A percentile compares a stretch with the other conserved stretches of the same genome.
phyloP scores from a whole-genome alignment of 2,888 invertebrate species.

The Drosophila crucigera region DNA sequence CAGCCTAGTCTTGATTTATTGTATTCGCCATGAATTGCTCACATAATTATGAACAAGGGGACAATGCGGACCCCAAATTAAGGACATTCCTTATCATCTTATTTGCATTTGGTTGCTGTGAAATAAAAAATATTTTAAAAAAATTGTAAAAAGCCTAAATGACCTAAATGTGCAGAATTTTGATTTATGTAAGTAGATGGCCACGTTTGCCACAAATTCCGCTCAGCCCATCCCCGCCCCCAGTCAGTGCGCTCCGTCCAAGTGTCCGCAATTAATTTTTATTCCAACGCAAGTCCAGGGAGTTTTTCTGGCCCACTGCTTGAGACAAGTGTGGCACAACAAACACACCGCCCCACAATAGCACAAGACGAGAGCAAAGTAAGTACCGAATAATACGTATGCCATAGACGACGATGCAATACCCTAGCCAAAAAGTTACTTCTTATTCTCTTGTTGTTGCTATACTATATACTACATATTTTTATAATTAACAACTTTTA shows the following conservation, averaged over 20 bases:
- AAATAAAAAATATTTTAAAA: slow-evolving; percentile 2
- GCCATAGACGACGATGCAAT: background rate
- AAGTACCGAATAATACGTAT: background rate
- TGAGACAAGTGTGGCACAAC: slow-evolving; percentile 53
- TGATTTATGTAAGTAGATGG: slow-evolving; percentile 53
- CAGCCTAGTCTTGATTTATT: slow-evolving; percentile 29
- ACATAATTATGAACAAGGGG: slow-evolving; percentile 42
- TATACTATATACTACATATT: background rate
- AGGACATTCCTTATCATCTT: slow-evolving; percentile 56
- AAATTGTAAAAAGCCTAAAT: slow-evolving; percentile 48
- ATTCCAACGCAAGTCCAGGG: slow-evolving; percentile 42
- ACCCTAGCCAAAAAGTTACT: slow-evolving; percentile 3
- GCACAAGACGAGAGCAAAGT: slow-evolving; percentile 1
- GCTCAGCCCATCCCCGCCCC: background rate
- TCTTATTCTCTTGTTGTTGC: background rate
- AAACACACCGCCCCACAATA: slow-evolving; percentile 55
- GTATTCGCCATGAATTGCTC: slow-evolving; percentile 24
- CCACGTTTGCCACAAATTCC: slow-evolving; percentile 7
- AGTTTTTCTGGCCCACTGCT: slow-evolving; percentile 16
- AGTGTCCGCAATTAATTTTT: slow-evolving; percentile 61
- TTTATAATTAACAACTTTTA: background rate
- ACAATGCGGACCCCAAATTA: slow-evolving; percentile 42
- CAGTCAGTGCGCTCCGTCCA: slow-evolving; percentile 4
- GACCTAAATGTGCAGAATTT: slow-evolving; percentile 63
- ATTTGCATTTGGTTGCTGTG: slow-evolving; percentile 55